A percentile compares a stretch with the other conserved stretches of the same genome.
phyloP scores from a whole-genome alignment of 2,888 invertebrate genomes.

The Beris chalybata region DNA sequence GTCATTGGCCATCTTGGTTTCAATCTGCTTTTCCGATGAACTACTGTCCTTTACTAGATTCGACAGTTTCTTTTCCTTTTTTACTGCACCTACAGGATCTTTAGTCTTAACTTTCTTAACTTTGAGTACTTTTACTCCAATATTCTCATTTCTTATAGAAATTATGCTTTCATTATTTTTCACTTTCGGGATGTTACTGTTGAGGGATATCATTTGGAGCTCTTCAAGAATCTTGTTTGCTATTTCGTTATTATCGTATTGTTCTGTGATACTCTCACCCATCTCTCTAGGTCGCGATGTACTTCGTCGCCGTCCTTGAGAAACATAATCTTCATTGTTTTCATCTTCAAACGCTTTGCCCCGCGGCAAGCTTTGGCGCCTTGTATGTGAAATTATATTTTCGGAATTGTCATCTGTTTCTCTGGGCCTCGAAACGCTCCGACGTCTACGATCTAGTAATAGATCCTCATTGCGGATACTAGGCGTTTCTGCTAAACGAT shows the following conservation, averaged over 20 bases:
- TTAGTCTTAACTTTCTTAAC: constrained; percentile 28
- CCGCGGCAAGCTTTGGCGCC: no score
- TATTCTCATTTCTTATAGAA: constrained; percentile 35
- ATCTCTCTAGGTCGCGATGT: constrained; percentile 39
- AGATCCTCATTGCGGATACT: constrained; percentile 31
- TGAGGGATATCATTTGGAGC: constrained; percentile 43
- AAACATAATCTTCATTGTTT: background rate
- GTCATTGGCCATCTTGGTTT: constrained; percentile 44
- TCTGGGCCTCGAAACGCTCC: constrained; percentile 42
- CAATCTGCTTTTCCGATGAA: constrained; percentile 43
- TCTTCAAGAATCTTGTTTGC: constrained; percentile 53
- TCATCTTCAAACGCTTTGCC: background rate
- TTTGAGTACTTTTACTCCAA: constrained; percentile 30
- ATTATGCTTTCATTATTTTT: constrained; percentile 13
- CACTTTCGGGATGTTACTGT: constrained; percentile 1
- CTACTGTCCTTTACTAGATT: constrained; percentile 3
- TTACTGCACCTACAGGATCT: constrained; percentile 11
- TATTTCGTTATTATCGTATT: constrained; percentile 43
- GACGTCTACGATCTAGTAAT: constrained; percentile 38
- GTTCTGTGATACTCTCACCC: constrained; percentile 18
- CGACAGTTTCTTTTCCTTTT: constrained; percentile 17
- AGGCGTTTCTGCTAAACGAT: constrained; percentile 45
- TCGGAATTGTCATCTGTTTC: constrained; percentile 17
- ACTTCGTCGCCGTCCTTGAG: constrained; percentile 24
- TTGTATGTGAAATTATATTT: background rate